These are phyloP conservation scores for Salvelinus fontinalis DNA, from an alignment of 2,113 vertebrate genomes.

Conservation along the genomic window DNA sequence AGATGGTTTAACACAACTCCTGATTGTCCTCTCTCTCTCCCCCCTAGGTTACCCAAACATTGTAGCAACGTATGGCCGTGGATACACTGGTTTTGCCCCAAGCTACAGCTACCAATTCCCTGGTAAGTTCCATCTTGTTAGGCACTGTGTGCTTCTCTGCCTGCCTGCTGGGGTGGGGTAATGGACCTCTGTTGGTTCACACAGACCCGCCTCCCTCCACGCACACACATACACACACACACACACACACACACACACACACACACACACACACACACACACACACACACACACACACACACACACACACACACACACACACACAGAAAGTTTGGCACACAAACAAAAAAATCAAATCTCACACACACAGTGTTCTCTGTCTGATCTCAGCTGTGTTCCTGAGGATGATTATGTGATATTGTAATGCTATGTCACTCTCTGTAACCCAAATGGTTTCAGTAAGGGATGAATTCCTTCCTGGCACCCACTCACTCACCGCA, in stretches of 20 bases:
- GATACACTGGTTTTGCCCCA: constrained; percentile 89
- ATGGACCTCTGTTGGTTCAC: constrained; percentile 43
- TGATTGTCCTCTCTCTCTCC: constrained; percentile 39
- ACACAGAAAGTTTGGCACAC: not conserved
- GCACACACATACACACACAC: not conserved
- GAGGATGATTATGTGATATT: too few relatives aligned
- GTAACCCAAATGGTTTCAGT: too few relatives aligned
- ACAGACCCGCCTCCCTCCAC: constrained; percentile 16
- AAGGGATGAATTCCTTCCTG: too few relatives aligned
- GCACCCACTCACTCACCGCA: too few relatives aligned
- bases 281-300: constrained; percentile 18
- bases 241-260: constrained; percentile 19
- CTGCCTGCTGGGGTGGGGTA: constrained; percentile 40
- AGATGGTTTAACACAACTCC: constrained; percentile 21
- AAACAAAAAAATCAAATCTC: not conserved
- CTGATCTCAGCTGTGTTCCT: too few relatives aligned
- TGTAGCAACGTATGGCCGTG: constrained; percentile 88
- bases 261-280: constrained; percentile 21
- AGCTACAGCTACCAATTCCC: constrained; percentile 94
- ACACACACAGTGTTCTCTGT: too few relatives aligned
- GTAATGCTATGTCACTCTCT: too few relatives aligned
- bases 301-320: too few relatives aligned
- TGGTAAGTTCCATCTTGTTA: constrained; percentile 76
- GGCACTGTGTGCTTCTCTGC: constrained; percentile 32
- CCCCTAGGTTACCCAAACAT: constrained; percentile 90